Percentiles rank a stretch among this genome's conserved stretches.
Conservation (phyloP, 1,140 invertebrate species). For the Argopecten irradians region DNA sequence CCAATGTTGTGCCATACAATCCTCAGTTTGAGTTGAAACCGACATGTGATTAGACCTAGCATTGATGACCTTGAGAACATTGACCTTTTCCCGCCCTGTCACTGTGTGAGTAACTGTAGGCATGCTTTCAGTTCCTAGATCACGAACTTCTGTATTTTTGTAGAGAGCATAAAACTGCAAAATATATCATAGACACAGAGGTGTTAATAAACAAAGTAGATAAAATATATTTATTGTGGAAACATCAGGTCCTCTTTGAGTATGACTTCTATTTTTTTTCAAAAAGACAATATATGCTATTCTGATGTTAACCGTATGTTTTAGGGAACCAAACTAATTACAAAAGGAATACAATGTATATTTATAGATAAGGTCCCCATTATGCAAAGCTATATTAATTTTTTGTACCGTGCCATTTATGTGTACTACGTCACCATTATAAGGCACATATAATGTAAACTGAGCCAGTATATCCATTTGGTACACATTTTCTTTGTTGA, state of each 20-base stretch:
- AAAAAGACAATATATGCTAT: too few species aligned
- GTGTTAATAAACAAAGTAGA: neutral
- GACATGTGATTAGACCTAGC: neutral
- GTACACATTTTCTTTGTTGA: neutral
- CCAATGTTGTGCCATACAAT: too few species aligned
- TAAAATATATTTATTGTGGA: neutral
- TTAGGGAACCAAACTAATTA: neutral
- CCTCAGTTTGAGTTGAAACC: neutral
- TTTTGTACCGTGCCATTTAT: too few species aligned
- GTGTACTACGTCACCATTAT: neutral
- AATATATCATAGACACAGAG: neutral
- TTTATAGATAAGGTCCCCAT: neutral
- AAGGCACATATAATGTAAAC: neutral
- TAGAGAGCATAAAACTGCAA: conserved; percentile 44
- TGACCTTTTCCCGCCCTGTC: conserved; percentile 17
- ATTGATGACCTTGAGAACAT: conserved; percentile 5
- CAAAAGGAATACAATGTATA: neutral
- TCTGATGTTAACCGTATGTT: neutral
- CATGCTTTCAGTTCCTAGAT: conserved; percentile 1
- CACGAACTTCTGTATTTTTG: conserved; percentile 38
- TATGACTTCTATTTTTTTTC: neutral
- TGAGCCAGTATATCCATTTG: neutral
- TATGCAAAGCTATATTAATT: too few species aligned
- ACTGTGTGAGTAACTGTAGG: conserved; percentile 30
- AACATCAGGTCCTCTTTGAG: neutral